Conservation (phyloP, 2,113 vertebrate species). For the Hyla sarda region DNA sequence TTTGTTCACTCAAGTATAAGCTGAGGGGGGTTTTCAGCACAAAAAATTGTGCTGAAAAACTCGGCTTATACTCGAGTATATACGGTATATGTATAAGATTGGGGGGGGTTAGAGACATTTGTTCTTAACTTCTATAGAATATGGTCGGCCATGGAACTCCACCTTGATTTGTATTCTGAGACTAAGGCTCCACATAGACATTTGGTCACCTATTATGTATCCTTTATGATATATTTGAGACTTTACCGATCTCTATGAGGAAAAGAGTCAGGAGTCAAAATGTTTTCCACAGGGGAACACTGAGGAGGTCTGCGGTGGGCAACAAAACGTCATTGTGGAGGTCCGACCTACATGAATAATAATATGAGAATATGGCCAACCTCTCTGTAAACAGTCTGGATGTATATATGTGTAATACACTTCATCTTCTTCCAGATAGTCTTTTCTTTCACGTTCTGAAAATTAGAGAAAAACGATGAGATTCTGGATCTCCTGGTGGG, state of each 20-base stretch:
- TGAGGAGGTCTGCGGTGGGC: background rate
- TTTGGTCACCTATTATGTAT: background rate
- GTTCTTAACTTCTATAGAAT: background rate
- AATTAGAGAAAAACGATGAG: background rate
- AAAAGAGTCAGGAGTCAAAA: background rate
- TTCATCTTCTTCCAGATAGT: background rate
- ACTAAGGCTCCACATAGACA: background rate
- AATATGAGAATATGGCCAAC: background rate
- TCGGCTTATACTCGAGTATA: too few species aligned
- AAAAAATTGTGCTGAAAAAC: too few species aligned
- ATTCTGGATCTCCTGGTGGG: background rate
- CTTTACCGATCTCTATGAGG: background rate
- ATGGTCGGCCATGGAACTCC: background rate
- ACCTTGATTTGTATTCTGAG: background rate
- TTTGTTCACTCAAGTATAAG: too few species aligned
- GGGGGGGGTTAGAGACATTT: too few species aligned
- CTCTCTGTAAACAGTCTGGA: background rate
- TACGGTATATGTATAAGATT: too few species aligned
- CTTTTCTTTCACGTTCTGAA: background rate
- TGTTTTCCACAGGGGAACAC: background rate
- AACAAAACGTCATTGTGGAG: background rate
- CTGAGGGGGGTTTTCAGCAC: too few species aligned
- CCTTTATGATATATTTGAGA: too few species aligned
- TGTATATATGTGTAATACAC: background rate
- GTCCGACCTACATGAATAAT: background rate